These are phyloP conservation scores for Candidula unifasciata DNA, from an alignment of 2,888 invertebrate species.

Conservation along the genomic window DNA sequence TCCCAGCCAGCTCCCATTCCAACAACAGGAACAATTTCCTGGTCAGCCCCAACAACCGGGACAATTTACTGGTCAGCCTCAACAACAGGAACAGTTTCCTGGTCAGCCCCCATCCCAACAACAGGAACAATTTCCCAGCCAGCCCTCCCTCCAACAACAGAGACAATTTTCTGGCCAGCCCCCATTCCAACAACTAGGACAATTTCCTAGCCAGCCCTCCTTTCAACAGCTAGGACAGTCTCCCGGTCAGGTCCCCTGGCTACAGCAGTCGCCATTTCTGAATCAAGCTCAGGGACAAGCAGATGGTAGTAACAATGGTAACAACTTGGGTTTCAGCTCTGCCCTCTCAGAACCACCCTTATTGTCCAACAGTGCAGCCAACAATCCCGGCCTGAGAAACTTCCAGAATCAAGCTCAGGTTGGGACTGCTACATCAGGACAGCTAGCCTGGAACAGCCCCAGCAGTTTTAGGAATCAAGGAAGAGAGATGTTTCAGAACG, in stretches of 20 bases:
- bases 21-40: conserved; percentile 16
- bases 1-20: neutral
- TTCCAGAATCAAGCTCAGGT: neutral
- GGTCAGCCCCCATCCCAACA: neutral
- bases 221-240: neutral
- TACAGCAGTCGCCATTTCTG: neutral
- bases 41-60: neutral
- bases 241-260: neutral
- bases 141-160: neutral
- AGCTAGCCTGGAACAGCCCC: neutral
- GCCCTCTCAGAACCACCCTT: neutral
- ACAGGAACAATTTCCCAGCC: neutral
- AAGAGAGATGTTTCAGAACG: neutral
- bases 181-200: neutral
- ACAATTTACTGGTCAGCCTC: neutral
- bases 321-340: neutral
- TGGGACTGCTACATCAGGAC: neutral
- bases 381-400: neutral
- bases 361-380: neutral
- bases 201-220: neutral
- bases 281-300: neutral
- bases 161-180: neutral
- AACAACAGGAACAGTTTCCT: conserved; percentile 4
- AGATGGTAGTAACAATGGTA: neutral
- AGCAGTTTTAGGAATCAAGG: neutral